Evolutionary conservation across 2,888 invertebrate genomes (phyloP), one percentile per base, ranked within the genome.

Genomic region (Camponotus fellah): DNA sequence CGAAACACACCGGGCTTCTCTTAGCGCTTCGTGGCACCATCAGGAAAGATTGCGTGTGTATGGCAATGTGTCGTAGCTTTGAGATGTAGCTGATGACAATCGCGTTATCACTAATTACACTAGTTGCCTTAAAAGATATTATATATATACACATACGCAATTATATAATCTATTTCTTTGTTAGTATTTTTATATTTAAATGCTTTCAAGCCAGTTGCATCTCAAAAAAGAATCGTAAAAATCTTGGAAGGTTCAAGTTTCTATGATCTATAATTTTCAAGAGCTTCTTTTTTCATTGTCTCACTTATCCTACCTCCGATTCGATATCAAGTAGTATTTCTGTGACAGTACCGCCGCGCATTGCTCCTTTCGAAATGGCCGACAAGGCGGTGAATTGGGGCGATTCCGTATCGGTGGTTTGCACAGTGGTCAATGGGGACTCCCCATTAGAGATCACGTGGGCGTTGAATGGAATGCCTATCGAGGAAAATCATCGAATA

Each of bases 381-480:
- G 96, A 97, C 92, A 96, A 96, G 91, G 96, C 96, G 83, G 96
- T 96, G 88, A 96, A 96, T 91, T 96, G 96, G 90, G 97, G 97
- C 74, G 97, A 97, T 94, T 96, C 96, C 83, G 96, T 96, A 74
- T 96, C 96, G 88, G 95, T 96, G 83, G 96, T 96, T 90, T 97
- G 97, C 95, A 96, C 96, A 75, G 96, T 97, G 88, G 96, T 97
- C 87, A 96, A 96, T 93, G 97, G 98, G 83, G 98, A 98, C 95
- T 95, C 97, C 90, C 98, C 98, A 37, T 96, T 98, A 87, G 96
- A 96, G 85, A 96, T 98, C 87, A 96, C 96, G 81, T 98, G 98
- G 98, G 96, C 96, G 84, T 96, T 97, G 93, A 96, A 97, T 92
- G 96, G 96, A 89, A 95, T 95, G 87, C 96, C 96, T 84, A 96